Evolutionary conservation across 2,888 invertebrate genomes (phyloP).

Genomic region (Pseudococcus jackbeardsleyi): DNA sequence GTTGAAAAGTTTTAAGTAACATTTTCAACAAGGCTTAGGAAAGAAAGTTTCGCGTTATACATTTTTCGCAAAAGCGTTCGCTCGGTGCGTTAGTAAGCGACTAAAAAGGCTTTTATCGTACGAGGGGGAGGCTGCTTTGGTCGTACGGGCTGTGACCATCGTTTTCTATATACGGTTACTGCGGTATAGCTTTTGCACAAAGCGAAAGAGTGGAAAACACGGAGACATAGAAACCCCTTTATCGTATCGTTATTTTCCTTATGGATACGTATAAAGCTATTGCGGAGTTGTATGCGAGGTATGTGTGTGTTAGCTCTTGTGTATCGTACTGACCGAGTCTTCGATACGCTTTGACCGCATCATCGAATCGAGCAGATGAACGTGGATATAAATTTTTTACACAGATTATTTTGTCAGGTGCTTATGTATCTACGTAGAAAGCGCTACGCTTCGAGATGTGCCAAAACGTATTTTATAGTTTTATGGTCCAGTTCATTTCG

Average conservation of each 20-base stretch:
- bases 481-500: not conserved
- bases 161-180: not conserved
- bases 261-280: not conserved
- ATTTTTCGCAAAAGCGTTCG: constrained; percentile 18
- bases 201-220: not conserved
- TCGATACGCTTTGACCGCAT: not conserved
- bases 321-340: not conserved
- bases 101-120: constrained; percentile 13
- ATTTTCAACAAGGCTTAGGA: constrained; percentile 35
- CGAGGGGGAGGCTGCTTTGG: not conserved
- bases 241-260: constrained; percentile 5
- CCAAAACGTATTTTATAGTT: constrained; percentile 23
- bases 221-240: not conserved
- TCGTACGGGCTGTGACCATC: constrained; percentile 10
- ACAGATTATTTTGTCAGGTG: not conserved
- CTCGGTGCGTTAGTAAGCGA: not conserved
- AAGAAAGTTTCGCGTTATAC: not conserved
- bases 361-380: not conserved
- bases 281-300: not conserved
- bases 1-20: constrained; percentile 29
- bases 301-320: not conserved
- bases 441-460: not conserved
- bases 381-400: not conserved
- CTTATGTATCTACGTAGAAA: not conserved
- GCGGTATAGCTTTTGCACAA: constrained; percentile 9